phyloP scores from a whole-genome alignment of 2,113 vertebrate species.

The Albula glossodonta region DNA sequence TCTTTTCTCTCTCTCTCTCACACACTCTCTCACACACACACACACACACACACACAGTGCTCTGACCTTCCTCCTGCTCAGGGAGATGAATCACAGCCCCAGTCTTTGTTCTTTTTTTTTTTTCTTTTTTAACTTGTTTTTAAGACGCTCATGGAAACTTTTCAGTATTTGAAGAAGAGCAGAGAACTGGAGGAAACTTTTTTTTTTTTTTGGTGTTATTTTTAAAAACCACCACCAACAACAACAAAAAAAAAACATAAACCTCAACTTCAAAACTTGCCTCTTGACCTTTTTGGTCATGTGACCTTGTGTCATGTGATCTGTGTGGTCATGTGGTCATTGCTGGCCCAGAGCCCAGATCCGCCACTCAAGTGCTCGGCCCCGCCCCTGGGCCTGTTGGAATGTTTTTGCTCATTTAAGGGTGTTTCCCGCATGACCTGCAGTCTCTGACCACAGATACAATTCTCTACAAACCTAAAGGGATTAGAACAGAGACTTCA shows the following conservation, averaged over 20 bases:
- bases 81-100: not conserved
- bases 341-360: not conserved
- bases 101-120: constrained; percentile 40
- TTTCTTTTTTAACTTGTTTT: constrained; percentile 69
- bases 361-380: not conserved
- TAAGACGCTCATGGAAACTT: constrained; percentile 59
- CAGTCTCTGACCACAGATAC: not conserved
- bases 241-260: constrained; percentile 7
- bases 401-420: not conserved
- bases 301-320: not conserved
- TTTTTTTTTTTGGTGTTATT: constrained; percentile 40
- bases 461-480: not conserved
- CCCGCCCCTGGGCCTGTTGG: not conserved
- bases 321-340: not conserved
- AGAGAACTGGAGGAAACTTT: constrained; percentile 58
- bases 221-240: constrained; percentile 34
- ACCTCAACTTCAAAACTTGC: not conserved
- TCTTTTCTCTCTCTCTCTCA: constrained; percentile 26
- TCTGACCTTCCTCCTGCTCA: constrained; percentile 37
- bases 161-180: constrained; percentile 71
- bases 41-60: not conserved
- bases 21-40: not conserved
- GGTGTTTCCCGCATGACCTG: not conserved
- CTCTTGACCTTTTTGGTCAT: too few species aligned
- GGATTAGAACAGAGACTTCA: not conserved